These are phyloP conservation scores for Mantis religiosa DNA, from an alignment of 2,888 invertebrate species.

Conservation along the genomic window DNA sequence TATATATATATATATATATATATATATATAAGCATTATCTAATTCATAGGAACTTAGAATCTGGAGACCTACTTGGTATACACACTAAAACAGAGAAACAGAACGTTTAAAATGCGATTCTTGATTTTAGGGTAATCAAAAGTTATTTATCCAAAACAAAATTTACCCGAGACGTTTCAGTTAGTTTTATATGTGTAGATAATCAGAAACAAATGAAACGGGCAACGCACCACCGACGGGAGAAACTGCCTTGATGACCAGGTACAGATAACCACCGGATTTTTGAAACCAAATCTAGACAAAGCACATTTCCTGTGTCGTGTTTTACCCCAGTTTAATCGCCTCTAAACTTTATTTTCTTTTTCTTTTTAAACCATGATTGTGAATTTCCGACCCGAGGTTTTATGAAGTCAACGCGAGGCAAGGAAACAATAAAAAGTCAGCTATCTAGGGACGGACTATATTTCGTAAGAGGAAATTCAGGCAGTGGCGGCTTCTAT, in stretches of 20 bases:
- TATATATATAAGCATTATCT: no score
- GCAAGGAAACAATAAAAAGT: background rate
- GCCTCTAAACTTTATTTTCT: background rate
- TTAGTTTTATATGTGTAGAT: no score
- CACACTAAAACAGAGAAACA: no score
- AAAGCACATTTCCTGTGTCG: background rate
- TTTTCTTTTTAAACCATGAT: background rate
- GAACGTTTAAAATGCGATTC: no score
- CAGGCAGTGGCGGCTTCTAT: background rate
- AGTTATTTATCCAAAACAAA: no score
- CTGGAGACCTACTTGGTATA: no score
- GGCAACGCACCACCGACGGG: background rate
- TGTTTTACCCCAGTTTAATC: background rate
- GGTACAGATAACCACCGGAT: background rate
- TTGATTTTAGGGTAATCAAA: no score
- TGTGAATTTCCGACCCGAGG: background rate
- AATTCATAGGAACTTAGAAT: no score
- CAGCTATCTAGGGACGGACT: background rate
- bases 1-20: no score
- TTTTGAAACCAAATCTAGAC: background rate
- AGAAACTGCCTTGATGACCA: background rate
- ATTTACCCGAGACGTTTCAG: no score
- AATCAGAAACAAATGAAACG: no score
- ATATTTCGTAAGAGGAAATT: background rate
- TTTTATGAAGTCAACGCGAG: background rate